Evolutionary conservation across 1,140 invertebrate genomes (phyloP), one percentile per base, ranked within the genome.

Genomic region (Pinna nobilis): DNA sequence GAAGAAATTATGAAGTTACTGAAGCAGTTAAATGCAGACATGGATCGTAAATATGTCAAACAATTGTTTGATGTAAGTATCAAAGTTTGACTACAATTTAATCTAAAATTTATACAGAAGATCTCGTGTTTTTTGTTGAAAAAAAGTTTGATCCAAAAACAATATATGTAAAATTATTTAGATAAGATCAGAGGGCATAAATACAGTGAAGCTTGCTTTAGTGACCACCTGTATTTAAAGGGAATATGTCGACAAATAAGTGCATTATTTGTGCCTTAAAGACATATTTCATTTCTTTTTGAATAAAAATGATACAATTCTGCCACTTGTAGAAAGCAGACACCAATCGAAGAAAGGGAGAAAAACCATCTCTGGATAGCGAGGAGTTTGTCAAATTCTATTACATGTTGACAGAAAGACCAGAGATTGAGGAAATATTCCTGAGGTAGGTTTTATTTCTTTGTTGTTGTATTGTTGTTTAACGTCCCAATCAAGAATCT

Each of bases 361-460:
- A 86, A 28, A 88, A 90, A 50, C 85, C 91, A 66, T 89, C 88
- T 4, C 79, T 92, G 50, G 91, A 92, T 79, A 87, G 86, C 23
- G 87, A 91, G 5, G 92, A 92, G 82, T 92, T 92, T 84, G 88
- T 92, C 25, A 73, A 82, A 3, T 92, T 92, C 79, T 92, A 91
- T 78, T 87, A 90, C 51, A 79, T 85, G 5, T 80, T 92, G 1
- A 87, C 90, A 28, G 85, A 88, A 47, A 86, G 91, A 66, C 88
- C 89, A 23, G 91, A 92, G 76, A 65, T 92, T 15, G 89, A 91
- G 65, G 87, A 90, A 55, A 63, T 92, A 18, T 92, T 91, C 78
- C 79, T 88, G 59, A 89, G 86, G 91, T 92, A 87, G n/a, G n/a
- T n/a, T n/a, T n/a, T n/a, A n/a, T n/a, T n/a, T n/a, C n/a, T n/a